phyloP scores from a whole-genome alignment of 2,113 vertebrate genomes.

The Ophthalmolycus amberensis region DNA sequence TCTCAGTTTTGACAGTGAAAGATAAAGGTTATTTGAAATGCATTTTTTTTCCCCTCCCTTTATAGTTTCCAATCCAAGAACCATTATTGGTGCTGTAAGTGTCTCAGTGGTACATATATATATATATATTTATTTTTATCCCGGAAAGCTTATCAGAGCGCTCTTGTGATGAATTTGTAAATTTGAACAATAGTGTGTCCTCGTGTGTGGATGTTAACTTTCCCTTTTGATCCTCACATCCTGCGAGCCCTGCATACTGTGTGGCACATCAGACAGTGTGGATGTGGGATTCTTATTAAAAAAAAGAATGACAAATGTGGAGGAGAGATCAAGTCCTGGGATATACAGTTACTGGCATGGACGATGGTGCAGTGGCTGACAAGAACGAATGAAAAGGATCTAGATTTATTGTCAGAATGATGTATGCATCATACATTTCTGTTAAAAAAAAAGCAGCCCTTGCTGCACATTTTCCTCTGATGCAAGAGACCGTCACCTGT shows the following conservation, averaged over 20 bases:
- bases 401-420: constrained; percentile 38
- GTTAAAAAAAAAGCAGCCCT: background rate
- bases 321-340: constrained; percentile 41
- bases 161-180: constrained; percentile 56
- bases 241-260: background rate
- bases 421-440: constrained; percentile 14
- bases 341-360: constrained; percentile 18
- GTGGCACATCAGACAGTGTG: constrained; percentile 24
- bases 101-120: constrained; percentile 24
- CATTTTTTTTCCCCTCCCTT: constrained; percentile 30
- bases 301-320: constrained; percentile 38
- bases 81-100: constrained; percentile 39
- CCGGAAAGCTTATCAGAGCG: constrained; percentile 33
- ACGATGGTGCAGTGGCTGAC: constrained; percentile 29
- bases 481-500: constrained; percentile 51
- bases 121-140: constrained; percentile 1
- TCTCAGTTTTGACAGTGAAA: constrained; percentile 78
- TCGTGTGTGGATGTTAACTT: constrained; percentile 58
- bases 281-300: constrained; percentile 38
- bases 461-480: constrained; percentile 33
- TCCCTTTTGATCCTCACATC: constrained; percentile 34
- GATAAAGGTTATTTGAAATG: constrained; percentile 80
- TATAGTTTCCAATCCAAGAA: constrained; percentile 53
- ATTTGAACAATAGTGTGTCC: constrained; percentile 53
- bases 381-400: constrained; percentile 46